Percentiles rank a stretch among this genome's conserved stretches.
These are phyloP conservation scores for Boleophthalmus pectinirostris DNA, from an alignment of 2,113 vertebrate genomes.

Conservation along the genomic window DNA sequence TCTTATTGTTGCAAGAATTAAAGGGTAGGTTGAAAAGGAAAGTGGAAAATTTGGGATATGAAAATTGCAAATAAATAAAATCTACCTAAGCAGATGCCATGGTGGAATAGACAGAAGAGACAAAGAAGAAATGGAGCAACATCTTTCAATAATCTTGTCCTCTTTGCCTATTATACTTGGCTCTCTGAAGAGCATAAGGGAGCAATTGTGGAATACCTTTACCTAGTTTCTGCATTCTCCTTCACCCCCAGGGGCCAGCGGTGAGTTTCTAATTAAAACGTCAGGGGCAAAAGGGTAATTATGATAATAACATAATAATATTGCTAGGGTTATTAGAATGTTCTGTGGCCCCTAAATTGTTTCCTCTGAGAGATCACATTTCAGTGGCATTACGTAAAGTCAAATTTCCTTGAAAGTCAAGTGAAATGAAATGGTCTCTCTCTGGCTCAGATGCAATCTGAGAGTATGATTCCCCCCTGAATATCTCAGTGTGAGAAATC, in stretches of 20 bases:
- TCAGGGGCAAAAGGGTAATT: slow-evolving; percentile 80
- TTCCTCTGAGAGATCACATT: slow-evolving; percentile 75
- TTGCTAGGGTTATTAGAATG: slow-evolving; percentile 75
- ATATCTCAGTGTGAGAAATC: slow-evolving; percentile 48
- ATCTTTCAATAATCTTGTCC: slow-evolving; percentile 47
- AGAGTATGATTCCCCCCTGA: slow-evolving; percentile 60
- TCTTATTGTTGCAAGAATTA: slow-evolving; percentile 39
- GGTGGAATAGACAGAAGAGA: slow-evolving; percentile 33
- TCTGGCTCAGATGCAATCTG: slow-evolving; percentile 60
- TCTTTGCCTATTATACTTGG: slow-evolving; percentile 42
- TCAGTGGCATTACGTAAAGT: slow-evolving; percentile 73
- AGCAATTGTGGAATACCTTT: slow-evolving; percentile 77
- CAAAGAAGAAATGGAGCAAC: slow-evolving; percentile 35
- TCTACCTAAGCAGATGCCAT: slow-evolving; percentile 52
- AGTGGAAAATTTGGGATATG: slow-evolving; percentile 62
- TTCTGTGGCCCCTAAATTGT: slow-evolving; percentile 76
- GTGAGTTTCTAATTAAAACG: slow-evolving; percentile 82
- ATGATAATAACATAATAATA: slow-evolving; percentile 84
- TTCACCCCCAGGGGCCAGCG: slow-evolving; percentile 61
- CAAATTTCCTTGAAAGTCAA: slow-evolving; percentile 76
- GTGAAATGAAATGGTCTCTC: slow-evolving; percentile 68
- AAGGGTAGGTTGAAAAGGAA: slow-evolving; percentile 43
- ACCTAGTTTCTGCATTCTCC: slow-evolving; percentile 66
- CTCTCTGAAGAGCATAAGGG: slow-evolving; percentile 69
- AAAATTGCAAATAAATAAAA: slow-evolving; percentile 37